Evolutionary conservation across 2,113 vertebrate species (phyloP).

Genomic region (Paralichthys olivaceus): DNA sequence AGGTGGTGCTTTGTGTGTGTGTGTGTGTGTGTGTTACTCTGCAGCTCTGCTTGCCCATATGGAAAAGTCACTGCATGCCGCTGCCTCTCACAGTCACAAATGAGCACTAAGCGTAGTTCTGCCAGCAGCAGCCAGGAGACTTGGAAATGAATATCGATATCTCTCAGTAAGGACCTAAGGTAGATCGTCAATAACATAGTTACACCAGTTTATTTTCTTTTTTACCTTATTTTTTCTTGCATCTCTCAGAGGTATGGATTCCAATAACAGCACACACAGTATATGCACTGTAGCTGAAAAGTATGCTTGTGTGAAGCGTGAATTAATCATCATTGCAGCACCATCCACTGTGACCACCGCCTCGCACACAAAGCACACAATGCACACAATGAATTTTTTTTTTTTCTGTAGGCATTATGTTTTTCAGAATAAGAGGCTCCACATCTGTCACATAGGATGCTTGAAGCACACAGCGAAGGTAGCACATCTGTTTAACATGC

Average conservation of each 20-base stretch:
- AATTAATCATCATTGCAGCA: slow-evolving; percentile 44
- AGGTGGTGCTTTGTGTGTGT: neutral
- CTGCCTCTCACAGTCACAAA: slow-evolving; percentile 62
- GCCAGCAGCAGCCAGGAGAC: slow-evolving; percentile 34
- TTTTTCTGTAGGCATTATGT: slow-evolving; percentile 30
- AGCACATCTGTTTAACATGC: slow-evolving; percentile 25
- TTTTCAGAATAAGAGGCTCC: slow-evolving; percentile 7
- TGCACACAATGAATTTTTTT: neutral
- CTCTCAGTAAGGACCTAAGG: slow-evolving; percentile 37
- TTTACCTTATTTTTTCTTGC: neutral
- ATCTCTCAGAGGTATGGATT: neutral
- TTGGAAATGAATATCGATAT: slow-evolving; percentile 62
- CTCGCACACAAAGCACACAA: slow-evolving; percentile 1
- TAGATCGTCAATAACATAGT: slow-evolving; percentile 29
- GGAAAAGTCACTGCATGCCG: slow-evolving; percentile 37
- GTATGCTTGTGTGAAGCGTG: slow-evolving; percentile 1
- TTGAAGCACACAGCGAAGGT: slow-evolving; percentile 2
- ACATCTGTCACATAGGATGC: slow-evolving; percentile 43
- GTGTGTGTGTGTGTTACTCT: neutral
- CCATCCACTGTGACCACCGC: neutral
- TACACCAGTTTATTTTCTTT: slow-evolving; percentile 24
- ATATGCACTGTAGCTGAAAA: neutral
- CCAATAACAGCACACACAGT: neutral
- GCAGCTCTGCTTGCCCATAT: neutral
- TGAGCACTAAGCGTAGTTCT: slow-evolving; percentile 37